Percentiles rank a stretch among this genome's conserved stretches.
phyloP scores from a whole-genome alignment of 1,140 invertebrate genomes.

The Drosophila nigrodunni region DNA sequence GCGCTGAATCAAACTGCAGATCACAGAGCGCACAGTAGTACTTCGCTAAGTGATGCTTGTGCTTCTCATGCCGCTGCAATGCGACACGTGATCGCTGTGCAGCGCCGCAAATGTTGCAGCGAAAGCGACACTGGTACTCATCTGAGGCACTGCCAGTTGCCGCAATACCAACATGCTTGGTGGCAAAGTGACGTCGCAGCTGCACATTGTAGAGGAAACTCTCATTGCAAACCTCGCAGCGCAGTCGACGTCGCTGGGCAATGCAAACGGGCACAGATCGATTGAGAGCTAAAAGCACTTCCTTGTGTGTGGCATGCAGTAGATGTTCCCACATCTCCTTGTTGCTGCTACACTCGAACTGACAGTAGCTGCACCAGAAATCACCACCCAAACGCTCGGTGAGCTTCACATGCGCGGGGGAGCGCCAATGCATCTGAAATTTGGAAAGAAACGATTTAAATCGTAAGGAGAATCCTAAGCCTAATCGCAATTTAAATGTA shows the following conservation, averaged over 20 bases:
- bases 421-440: slow-evolving; percentile 88
- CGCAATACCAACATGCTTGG: slow-evolving; percentile 46
- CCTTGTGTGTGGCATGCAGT: slow-evolving; percentile 88
- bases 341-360: slow-evolving; percentile 88
- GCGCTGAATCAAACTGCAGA: slow-evolving; percentile 87
- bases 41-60: slow-evolving; percentile 85
- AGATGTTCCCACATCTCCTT: slow-evolving; percentile 90
- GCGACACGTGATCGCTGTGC: slow-evolving; percentile 87
- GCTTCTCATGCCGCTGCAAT: slow-evolving; percentile 88
- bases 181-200: slow-evolving; percentile 88
- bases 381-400: slow-evolving; percentile 84
- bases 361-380: slow-evolving; percentile 91
- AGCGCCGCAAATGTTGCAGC: slow-evolving; percentile 87
- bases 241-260: slow-evolving; percentile 86
- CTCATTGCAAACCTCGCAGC: slow-evolving; percentile 86
- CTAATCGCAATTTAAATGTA: no score
- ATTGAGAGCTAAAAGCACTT: slow-evolving; percentile 90
- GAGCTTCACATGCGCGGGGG: slow-evolving; percentile 86
- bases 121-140: slow-evolving; percentile 87
- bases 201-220: slow-evolving; percentile 90
- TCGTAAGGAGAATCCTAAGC: no score
- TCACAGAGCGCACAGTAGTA: slow-evolving; percentile 90
- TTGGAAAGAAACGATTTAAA: no score
- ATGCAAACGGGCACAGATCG: slow-evolving; percentile 92
- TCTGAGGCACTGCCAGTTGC: slow-evolving; percentile 86